Evolutionary conservation across 2,888 invertebrate genomes (phyloP), one percentile per base, ranked within the genome.

Genomic region (Drosophila peninsularis): DNA sequence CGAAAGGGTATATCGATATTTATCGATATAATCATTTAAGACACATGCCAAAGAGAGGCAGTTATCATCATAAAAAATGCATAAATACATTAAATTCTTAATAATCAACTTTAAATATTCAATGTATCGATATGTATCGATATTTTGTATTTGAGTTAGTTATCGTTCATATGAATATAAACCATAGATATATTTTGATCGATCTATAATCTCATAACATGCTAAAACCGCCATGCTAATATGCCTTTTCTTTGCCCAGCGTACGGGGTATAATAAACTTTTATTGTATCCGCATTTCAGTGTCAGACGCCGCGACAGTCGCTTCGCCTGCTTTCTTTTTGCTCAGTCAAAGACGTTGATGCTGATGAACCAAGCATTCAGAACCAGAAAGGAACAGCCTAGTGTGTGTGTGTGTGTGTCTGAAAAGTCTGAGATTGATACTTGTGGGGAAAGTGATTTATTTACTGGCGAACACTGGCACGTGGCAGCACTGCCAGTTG

Each of bases 271-370:
- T 65, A 61, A 78, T 69, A 80, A 81, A 85, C 73, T 85, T 88
- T 85, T 85, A 85, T 85, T 85, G 88, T 85, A 85, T 85, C 86
- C 88, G 85, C 85, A 85, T 88, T 88, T 85, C 78, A 81, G 83
- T 88, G 77, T 84, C 86, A 79, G 71, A 65, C 80, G 75, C 55
- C 65, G 68, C 75, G 71, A 66, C 75, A 64, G 63, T 79, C 60
- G 68, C 80, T 70, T 65, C 54, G 56, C 37, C 13, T 71, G 67
- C 75, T 71, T 76, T 79, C 67, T 66, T 71, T 65, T 62, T 65
- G 57, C 42, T 45, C 49, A 63, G 37, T 68, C 45, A 49, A 49
- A 42, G 44, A 36, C 47, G 27, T 7, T 32, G 52, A 34, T 11
- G 47, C 32, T 53, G 56, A 55, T 66, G 61, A 58, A 37, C 9